phyloP scores from a whole-genome alignment of 2,113 vertebrate species.

The Prolemur simus region DNA sequence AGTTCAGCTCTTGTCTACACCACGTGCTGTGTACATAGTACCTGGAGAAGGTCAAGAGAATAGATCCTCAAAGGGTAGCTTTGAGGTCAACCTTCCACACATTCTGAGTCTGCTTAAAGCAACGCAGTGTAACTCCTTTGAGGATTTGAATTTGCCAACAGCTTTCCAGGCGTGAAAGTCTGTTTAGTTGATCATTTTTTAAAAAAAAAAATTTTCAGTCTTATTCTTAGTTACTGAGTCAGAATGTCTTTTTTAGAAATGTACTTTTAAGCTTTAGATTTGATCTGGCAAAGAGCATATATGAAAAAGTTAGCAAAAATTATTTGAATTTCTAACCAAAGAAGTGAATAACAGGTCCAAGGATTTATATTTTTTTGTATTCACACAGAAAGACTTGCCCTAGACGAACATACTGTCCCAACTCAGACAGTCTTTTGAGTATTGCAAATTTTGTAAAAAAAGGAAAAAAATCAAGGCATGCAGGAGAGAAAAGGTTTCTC shows the following conservation, averaged over 20 bases:
- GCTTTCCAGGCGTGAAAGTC: not conserved
- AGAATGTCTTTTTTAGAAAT: slow-evolving; percentile 40
- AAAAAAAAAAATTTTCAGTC: not conserved
- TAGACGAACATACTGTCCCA: not conserved
- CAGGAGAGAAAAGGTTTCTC: slow-evolving; percentile 52
- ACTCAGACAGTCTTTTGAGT: not conserved
- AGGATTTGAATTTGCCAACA: slow-evolving; percentile 47
- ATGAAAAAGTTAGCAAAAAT: slow-evolving; percentile 1
- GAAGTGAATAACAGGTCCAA: not conserved
- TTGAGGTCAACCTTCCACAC: not conserved
- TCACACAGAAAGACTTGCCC: not conserved
- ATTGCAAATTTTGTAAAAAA: slow-evolving; percentile 20
- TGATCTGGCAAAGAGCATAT: not conserved
- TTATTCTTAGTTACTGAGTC: slow-evolving; percentile 46
- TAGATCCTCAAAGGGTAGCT: not conserved
- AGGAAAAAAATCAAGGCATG: not conserved
- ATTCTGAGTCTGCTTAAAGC: not conserved
- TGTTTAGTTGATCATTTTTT: slow-evolving; percentile 2
- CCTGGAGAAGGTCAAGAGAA: not conserved
- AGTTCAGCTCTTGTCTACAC: not conserved
- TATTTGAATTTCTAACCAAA: not conserved
- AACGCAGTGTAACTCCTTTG: not conserved
- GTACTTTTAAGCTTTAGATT: slow-evolving; percentile 31
- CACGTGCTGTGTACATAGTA: too few species aligned
- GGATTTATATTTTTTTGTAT: not conserved